These are phyloP conservation scores for Leucania comma DNA, from an alignment of 2,888 invertebrate genomes.

Conservation along the genomic window DNA sequence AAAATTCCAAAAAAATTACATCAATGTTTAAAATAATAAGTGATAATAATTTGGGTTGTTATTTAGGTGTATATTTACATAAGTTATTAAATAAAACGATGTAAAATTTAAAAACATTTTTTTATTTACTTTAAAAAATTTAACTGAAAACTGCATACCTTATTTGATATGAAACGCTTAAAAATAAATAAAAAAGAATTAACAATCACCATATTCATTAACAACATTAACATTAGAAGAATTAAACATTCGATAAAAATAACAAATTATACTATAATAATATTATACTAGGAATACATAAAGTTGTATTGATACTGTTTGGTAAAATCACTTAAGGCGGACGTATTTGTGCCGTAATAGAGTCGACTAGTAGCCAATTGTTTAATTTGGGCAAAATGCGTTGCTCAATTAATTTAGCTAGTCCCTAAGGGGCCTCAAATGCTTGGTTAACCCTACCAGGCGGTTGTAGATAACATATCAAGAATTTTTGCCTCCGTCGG, in stretches of 20 bases:
- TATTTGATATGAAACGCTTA: constrained; percentile 60
- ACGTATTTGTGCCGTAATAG: too few relatives aligned
- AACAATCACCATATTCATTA: constrained; percentile 49
- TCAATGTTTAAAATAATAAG: constrained; percentile 20
- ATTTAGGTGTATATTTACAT: constrained; percentile 62
- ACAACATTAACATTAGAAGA: constrained; percentile 40
- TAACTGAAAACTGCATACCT: constrained; percentile 60
- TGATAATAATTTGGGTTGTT: constrained; percentile 54
- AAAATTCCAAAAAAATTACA: constrained; percentile 14
- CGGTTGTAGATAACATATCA: too few relatives aligned
- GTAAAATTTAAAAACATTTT: constrained; percentile 31
- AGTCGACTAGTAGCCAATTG: too few relatives aligned
- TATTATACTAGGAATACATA: neutral
- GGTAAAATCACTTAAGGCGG: neutral
- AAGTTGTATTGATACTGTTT: neutral
- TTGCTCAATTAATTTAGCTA: too few relatives aligned
- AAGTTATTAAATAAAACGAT: constrained; percentile 61
- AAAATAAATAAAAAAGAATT: constrained; percentile 51
- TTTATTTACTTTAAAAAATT: constrained; percentile 50
- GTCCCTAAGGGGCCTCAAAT: too few relatives aligned
- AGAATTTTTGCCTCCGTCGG: too few relatives aligned
- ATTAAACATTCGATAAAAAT: constrained; percentile 52
- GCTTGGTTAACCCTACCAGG: too few relatives aligned
- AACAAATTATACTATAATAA: constrained; percentile 25
- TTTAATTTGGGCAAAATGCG: too few relatives aligned